These are phyloP conservation scores for Oenanthe oenanthe DNA, from an alignment of 2,113 vertebrate genomes.

Conservation along the genomic window DNA sequence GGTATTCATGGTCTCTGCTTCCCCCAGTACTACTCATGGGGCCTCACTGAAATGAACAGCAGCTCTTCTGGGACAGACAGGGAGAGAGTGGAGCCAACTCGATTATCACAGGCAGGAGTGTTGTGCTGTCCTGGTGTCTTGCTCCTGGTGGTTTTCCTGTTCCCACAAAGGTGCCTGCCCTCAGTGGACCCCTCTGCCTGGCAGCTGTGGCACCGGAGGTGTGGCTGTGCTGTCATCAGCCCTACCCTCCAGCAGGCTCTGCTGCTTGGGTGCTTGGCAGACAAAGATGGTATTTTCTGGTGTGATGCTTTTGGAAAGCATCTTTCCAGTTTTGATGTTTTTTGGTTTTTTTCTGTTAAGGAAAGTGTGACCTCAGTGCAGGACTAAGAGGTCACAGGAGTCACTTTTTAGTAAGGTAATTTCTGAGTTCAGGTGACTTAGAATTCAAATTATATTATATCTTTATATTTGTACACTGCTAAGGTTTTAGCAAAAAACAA, in stretches of 20 bases:
- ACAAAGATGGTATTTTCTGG: not conserved
- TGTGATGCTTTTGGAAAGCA: not conserved
- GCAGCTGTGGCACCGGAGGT: not conserved
- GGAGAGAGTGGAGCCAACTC: not conserved
- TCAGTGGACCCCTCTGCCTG: not conserved
- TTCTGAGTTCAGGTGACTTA: not conserved
- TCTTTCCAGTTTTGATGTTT: not conserved
- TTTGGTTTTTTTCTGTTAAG: not conserved
- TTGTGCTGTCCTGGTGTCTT: fast-evolving
- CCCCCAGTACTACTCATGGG: not conserved
- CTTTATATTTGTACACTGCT: not conserved
- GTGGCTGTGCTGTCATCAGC: not conserved
- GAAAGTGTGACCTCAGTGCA: not conserved
- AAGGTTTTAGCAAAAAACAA: constrained; percentile 9
- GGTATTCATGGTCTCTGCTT: not conserved
- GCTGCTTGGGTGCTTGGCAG: not conserved
- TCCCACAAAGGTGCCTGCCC: not conserved
- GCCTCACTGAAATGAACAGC: not conserved
- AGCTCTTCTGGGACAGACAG: not conserved
- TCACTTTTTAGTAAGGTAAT: not conserved
- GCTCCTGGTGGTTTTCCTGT: not conserved
- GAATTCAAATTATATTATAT: not conserved
- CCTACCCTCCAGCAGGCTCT: not conserved
- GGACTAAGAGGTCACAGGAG: not conserved
- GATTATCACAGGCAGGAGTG: fast-evolving